phyloP scores from a whole-genome alignment of 2,113 vertebrate genomes.

The Sprattus sprattus region DNA sequence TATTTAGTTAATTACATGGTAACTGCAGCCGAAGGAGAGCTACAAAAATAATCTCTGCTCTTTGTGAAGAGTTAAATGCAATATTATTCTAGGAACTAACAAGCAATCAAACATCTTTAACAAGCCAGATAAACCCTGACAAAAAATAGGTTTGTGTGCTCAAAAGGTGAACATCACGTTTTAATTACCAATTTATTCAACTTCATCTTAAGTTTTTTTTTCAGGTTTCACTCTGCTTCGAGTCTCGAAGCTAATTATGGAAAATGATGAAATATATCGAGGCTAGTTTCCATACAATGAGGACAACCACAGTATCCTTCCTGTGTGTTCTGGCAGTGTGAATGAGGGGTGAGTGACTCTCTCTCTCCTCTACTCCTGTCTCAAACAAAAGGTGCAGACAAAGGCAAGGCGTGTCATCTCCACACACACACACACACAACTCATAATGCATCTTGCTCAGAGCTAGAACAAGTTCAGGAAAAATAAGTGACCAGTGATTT shows the following conservation, averaged over 20 bases:
- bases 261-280: constrained; percentile 69
- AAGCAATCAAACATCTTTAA: neutral
- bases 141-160: neutral
- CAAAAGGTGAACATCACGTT: neutral
- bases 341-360: constrained; percentile 26
- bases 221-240: constrained; percentile 30
- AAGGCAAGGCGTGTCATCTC: neutral
- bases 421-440: neutral
- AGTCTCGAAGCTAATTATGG: constrained; percentile 63
- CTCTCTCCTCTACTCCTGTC: neutral
- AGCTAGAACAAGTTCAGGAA: neutral
- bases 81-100: neutral
- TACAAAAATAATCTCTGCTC: neutral
- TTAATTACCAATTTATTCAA: neutral
- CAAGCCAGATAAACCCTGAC: neutral
- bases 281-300: constrained; percentile 71
- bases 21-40: neutral
- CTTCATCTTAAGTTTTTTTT: constrained; percentile 40
- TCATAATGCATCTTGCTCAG: neutral
- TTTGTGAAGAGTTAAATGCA: neutral
- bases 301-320: constrained; percentile 77
- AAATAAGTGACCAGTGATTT: neutral
- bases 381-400: neutral
- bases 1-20: neutral
- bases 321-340: constrained; percentile 60